phyloP scores from a whole-genome alignment of 2,113 vertebrate species.

The Garra rufa region DNA sequence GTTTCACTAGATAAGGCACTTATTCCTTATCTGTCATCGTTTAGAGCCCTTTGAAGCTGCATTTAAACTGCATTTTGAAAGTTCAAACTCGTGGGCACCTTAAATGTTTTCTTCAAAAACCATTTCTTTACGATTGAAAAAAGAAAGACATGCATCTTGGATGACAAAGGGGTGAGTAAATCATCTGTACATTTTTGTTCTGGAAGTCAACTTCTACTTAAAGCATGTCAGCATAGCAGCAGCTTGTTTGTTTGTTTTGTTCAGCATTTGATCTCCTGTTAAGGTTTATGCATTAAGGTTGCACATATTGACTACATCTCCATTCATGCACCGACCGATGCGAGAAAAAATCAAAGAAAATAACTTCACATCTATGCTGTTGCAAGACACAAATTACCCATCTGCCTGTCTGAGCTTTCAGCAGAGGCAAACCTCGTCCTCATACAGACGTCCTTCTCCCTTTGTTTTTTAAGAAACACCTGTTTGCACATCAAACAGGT shows the following conservation, averaged over 20 bases:
- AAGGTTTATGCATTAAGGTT: constrained; percentile 7
- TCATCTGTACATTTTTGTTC: too few relatives aligned
- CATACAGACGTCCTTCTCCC: constrained; percentile 2
- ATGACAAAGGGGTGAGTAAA: too few relatives aligned
- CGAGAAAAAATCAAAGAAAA: constrained; percentile 8
- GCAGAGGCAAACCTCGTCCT: not conserved
- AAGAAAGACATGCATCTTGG: too few relatives aligned
- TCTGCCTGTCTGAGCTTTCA: not conserved
- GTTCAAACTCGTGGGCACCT: too few relatives aligned
- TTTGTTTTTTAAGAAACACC: constrained; percentile 5
- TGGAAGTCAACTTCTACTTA: too few relatives aligned
- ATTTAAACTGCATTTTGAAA: too few relatives aligned
- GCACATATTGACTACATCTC: not conserved
- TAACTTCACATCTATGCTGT: constrained; percentile 18
- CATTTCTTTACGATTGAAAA: too few relatives aligned
- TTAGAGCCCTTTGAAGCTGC: too few relatives aligned
- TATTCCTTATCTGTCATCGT: too few relatives aligned
- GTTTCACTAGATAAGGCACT: too few relatives aligned
- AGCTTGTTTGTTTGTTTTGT: not conserved
- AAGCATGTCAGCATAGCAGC: not conserved
- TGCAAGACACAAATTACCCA: constrained; percentile 21
- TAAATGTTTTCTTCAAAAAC: too few relatives aligned
- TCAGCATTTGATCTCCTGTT: not conserved
- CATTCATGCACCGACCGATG: not conserved
- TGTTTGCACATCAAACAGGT: not conserved